A percentile compares a stretch with the other conserved stretches of the same genome.
Conservation (phyloP, 2,888 invertebrate species). For the Rhingia campestris region DNA sequence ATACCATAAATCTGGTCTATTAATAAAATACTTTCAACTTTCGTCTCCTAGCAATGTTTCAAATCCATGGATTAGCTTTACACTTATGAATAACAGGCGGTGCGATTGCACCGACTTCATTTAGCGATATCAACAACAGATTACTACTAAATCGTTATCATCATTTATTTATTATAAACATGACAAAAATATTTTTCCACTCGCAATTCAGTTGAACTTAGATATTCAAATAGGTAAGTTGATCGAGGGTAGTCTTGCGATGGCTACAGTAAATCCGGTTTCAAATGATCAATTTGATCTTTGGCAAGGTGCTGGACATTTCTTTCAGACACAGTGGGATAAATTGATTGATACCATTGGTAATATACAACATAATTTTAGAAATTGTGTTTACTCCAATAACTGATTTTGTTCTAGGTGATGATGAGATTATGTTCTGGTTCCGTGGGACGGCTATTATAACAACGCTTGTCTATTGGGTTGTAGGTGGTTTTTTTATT, state of each 20-base stretch:
- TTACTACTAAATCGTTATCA: not conserved
- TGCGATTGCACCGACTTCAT: too few species aligned
- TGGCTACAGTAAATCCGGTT: slow-evolving; percentile 23
- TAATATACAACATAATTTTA: slow-evolving; percentile 75
- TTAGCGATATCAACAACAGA: not conserved
- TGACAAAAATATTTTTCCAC: not conserved
- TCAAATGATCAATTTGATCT: not conserved
- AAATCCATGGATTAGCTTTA: too few species aligned
- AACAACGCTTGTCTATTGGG: slow-evolving; percentile 88
- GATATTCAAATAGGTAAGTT: not conserved
- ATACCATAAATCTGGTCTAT: too few species aligned
- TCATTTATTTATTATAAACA: not conserved
- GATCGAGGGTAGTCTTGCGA: not conserved
- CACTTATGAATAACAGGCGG: too few species aligned
- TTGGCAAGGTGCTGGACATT: slow-evolving; percentile 84
- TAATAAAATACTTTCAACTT: too few species aligned
- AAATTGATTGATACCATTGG: slow-evolving; percentile 86
- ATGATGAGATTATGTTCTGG: slow-evolving; percentile 86
- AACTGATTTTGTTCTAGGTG: slow-evolving; percentile 78
- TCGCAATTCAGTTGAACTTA: slow-evolving; percentile 6
- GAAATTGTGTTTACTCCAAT: not conserved
- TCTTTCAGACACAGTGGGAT: slow-evolving; percentile 90
- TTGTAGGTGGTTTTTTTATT: slow-evolving; percentile 88
- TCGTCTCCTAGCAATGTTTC: too few species aligned
- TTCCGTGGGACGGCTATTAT: slow-evolving; percentile 85